Base-by-base conservation (phyloP, 2,888 invertebrate species). In the Coremacera marginata region DNA sequence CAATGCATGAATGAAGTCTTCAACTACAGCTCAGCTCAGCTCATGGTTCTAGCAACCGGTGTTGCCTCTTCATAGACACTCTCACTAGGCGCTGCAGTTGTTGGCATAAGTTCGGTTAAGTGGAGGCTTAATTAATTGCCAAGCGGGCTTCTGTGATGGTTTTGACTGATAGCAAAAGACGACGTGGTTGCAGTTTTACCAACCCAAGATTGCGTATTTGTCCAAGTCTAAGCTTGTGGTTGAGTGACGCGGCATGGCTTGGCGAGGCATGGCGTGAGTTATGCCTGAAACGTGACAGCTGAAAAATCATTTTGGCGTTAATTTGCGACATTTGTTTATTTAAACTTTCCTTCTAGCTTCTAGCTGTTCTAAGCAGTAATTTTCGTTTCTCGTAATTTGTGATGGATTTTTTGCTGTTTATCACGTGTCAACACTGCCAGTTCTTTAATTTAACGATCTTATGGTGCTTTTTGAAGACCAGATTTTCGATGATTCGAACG, bases 281-380 rank as follows among this genome's bases (percentile, higher is more conserved):
- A 52, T 31, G 70, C 34, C 19, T 27, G 55, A 22, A 31, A 84
- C 84, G 85, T 84, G 84, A 85, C 85, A 83, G 80, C 81, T 85
- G 85, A 84, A 82, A 82, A 80, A 84, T 84, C 83, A 82, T 82
- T 82, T 81, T 80, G 83, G 68, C 68, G 82, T 83, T 85, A 85
- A 84, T 85, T 82, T 83, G 84, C 82, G 82, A 84, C 84, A 84
- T 84, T 85, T 83, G 84, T 84, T 84, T 84, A 82, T 84, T 84
- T 75, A 37, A 16, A 27, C n/a, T 31, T n/a, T n/a, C 2, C 19
- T n/a, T 55, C 55, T n/a, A 55, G 7, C 9, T 55, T 55, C 22
- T 55, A 55, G 22, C 22, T 55, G 55, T 19, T 55, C 22, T 19
- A 2, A 31, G 27, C 31, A n/a, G 3, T 63, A 44, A 44, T 27